A percentile compares a stretch with the other conserved stretches of the same genome.
These are phyloP conservation scores for Psilopogon haemacephalus DNA, from an alignment of 2,113 vertebrate species.

Conservation along the genomic window DNA sequence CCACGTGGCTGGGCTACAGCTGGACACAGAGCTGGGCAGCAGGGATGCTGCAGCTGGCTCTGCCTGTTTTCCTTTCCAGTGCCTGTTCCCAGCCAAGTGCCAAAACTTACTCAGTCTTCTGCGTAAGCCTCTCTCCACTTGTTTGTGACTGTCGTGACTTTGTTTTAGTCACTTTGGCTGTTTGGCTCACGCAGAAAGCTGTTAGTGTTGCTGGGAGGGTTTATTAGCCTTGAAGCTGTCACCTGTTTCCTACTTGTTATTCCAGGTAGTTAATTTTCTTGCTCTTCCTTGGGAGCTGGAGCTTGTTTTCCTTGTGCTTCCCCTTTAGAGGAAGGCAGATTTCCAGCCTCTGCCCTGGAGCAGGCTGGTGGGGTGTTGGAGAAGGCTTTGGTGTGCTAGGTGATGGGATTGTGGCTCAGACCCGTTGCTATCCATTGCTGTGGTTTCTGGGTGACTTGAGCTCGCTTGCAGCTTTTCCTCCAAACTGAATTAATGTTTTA, in stretches of 20 bases:
- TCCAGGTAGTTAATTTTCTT: background rate
- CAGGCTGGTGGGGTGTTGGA: background rate
- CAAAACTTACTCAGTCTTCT: background rate
- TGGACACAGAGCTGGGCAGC: background rate
- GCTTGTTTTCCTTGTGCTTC: background rate
- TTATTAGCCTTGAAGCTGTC: constrained; percentile 6
- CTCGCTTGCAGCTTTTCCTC: background rate
- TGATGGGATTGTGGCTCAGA: background rate
- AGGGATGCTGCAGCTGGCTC: background rate
- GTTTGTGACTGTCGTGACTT: constrained; percentile 26
- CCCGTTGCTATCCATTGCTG: accelerated
- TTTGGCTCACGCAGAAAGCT: constrained; percentile 11
- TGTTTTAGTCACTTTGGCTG: constrained; percentile 2
- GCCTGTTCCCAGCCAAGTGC: background rate
- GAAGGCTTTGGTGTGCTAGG: background rate
- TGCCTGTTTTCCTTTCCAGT: background rate
- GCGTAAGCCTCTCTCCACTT: background rate
- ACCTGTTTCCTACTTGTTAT: constrained; percentile 7
- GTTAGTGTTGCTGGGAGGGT: background rate
- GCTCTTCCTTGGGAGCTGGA: background rate
- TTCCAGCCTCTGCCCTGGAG: background rate
- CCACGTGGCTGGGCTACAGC: accelerated
- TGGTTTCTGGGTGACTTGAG: background rate
- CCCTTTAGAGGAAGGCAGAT: background rate
- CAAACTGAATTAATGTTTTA: constrained; percentile 70